Conservation (phyloP, 2,888 invertebrate species). For the Hymenopus coronatus region DNA sequence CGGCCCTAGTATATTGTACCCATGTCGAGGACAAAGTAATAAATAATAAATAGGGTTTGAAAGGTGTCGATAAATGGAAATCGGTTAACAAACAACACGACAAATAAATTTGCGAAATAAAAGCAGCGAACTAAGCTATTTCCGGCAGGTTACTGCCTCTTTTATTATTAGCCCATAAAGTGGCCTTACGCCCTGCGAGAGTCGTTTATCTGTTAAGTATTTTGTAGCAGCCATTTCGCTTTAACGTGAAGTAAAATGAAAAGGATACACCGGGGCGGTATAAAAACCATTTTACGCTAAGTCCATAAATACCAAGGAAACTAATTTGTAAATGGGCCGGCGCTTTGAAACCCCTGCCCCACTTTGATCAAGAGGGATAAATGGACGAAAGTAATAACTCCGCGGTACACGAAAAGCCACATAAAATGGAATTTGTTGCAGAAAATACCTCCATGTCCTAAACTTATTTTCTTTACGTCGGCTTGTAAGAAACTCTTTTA, state of each 20-base stretch:
- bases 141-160: neutral
- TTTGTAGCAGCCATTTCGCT: neutral
- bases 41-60: neutral
- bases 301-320: neutral
- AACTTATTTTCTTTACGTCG: neutral
- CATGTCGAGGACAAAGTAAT: no score
- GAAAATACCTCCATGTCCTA: neutral
- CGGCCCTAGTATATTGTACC: no score
- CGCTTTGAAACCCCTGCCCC: neutral
- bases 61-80: neutral
- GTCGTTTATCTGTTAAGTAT: neutral
- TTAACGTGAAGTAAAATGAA: neutral
- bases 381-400: neutral
- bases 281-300: neutral
- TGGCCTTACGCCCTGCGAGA: neutral
- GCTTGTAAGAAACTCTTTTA: neutral
- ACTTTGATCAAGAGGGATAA: neutral
- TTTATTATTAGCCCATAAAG: neutral
- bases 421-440: neutral
- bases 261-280: neutral
- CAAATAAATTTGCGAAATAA: neutral
- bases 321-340: neutral
- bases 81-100: neutral
- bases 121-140: neutral
- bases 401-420: neutral